Evolutionary conservation across 2,888 invertebrate species (phyloP), one percentile per base, ranked within the genome.

Genomic region (Dynastes grantii): DNA sequence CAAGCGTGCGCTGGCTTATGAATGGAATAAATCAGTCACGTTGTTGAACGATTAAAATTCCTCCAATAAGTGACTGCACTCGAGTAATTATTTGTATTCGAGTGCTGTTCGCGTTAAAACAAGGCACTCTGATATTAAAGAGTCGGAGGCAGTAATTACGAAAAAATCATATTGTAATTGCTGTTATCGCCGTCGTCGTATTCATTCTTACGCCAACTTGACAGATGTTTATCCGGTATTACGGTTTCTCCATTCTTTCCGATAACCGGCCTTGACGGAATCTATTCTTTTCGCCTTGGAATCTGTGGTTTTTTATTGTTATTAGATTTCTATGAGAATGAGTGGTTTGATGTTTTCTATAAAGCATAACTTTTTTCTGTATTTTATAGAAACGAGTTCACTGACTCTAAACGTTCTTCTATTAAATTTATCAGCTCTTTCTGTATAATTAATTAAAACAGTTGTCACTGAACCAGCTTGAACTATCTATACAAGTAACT

Each of bases 21-120:
- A 71, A 55, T 37, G 55, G n/a, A 71, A 55, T 71, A 71, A 71
- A 55, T 71, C 71, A 71, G 71, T 71, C 71, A 71, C 71, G 53
- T 71, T 71, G 37, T 55, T 71, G 3, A 32, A 29, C 37, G 71
- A 71, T 71, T 71, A 71, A 32, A 55, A 71, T 71, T 71, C 65
- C 71, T 53, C 8, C 32, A 55, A 32, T 37, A 37, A 71, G 65
- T 65, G 32, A 55, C 53, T 55, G 55, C 55, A 32, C 55, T 55
- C 40, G 16, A 55, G 53, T 32, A 53, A 71, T 53, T 71, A 55
- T 53, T 71, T n/a, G 49, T 22, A 29, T 71, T 71, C 71, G 55
- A 58, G 5, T 67, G 13, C 68, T 63, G 67, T 9, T 49, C 22
- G 49, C 67, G 22, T 27, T 16, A 37, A 68, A 68, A 45, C 49